A percentile compares a stretch with the other conserved stretches of the same genome.
phyloP scores from a whole-genome alignment of 2,797 vertebrate species.

The Harpagifer antarcticus region DNA sequence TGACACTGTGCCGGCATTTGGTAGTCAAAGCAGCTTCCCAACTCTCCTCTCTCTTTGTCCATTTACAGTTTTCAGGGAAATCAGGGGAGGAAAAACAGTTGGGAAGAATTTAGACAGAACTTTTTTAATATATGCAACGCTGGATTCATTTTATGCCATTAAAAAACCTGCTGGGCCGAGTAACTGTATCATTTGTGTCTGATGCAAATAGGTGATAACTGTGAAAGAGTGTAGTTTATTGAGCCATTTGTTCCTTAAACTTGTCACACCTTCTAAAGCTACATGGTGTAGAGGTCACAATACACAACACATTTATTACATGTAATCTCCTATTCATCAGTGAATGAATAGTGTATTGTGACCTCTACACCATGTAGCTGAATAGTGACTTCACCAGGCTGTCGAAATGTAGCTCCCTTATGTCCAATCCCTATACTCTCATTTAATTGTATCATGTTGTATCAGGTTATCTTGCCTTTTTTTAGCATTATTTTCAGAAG shows the following conservation, averaged over 20 bases:
- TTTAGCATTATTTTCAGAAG: neutral
- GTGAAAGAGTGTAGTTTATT: neutral
- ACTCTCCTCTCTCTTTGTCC: constrained; percentile 81
- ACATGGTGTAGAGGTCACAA: neutral
- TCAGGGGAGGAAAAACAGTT: constrained; percentile 72
- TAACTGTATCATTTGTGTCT: constrained; percentile 36
- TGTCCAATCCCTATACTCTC: neutral
- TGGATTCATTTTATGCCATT: constrained; percentile 11
- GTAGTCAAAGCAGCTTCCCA: constrained; percentile 81
- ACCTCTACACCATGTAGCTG: too few relatives aligned
- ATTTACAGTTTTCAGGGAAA: constrained; percentile 86
- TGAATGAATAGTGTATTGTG: too few relatives aligned
- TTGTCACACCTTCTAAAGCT: neutral
- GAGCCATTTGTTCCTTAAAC: neutral
- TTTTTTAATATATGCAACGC: constrained; percentile 27
- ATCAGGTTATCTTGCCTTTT: neutral
- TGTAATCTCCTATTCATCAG: too few relatives aligned
- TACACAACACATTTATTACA: neutral
- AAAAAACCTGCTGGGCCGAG: constrained; percentile 1
- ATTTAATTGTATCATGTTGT: neutral
- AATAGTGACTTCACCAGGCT: neutral
- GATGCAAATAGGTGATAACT: constrained; percentile 60
- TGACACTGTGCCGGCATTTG: constrained; percentile 81
- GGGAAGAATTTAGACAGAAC: constrained; percentile 31
- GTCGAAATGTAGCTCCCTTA: neutral